Conservation (phyloP, 2,113 vertebrate species). For the Pristiophorus japonicus region DNA sequence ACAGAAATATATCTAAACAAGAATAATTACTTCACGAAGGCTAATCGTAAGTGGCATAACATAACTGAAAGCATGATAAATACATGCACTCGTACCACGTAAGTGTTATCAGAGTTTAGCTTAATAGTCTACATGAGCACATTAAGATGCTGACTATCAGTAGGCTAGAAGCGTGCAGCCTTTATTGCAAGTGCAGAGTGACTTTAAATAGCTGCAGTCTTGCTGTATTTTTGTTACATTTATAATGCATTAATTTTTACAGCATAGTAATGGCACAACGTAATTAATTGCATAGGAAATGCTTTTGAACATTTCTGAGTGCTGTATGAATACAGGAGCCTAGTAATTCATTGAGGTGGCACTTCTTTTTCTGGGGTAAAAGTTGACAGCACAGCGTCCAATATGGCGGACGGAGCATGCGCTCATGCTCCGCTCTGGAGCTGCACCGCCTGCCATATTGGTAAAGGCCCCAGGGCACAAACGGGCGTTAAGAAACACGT, state of each 20-base stretch:
- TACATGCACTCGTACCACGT: neutral
- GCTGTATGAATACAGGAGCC: too few relatives aligned
- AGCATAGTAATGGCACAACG: neutral
- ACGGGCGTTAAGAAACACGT: too few relatives aligned
- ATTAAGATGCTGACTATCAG: neutral
- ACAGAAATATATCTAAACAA: neutral
- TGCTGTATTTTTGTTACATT: neutral
- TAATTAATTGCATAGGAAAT: too few relatives aligned
- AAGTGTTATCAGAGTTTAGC: neutral
- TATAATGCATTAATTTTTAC: neutral
- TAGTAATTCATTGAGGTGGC: too few relatives aligned
- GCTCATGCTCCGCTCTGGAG: too few relatives aligned
- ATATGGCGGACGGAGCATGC: too few relatives aligned
- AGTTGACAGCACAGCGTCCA: too few relatives aligned
- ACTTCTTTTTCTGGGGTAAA: too few relatives aligned
- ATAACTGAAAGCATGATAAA: neutral
- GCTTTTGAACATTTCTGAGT: too few relatives aligned
- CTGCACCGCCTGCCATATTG: too few relatives aligned
- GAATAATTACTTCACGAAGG: neutral
- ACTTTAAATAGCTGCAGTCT: neutral
- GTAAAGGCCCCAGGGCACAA: too few relatives aligned
- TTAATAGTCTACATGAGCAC: neutral
- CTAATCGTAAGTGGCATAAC: neutral
- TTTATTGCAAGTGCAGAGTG: neutral
- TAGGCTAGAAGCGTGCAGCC: neutral